A percentile compares a stretch with the other conserved stretches of the same genome.
These are phyloP conservation scores for Drosophila anceps DNA, from an alignment of 2,888 invertebrate species.

Conservation along the genomic window DNA sequence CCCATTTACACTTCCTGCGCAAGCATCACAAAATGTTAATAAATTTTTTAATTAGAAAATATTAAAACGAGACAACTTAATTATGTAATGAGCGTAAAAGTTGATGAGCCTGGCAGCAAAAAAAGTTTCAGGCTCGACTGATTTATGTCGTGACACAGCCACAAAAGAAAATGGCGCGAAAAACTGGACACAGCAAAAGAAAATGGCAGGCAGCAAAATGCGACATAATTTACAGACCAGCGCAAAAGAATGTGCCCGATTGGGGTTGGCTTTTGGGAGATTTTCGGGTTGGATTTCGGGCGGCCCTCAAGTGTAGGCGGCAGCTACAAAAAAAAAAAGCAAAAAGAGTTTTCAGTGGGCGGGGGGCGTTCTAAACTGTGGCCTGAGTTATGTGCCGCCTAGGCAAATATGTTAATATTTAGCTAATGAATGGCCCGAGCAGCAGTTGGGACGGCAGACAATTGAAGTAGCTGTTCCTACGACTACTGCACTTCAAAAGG, in stretches of 20 bases:
- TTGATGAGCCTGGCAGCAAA: constrained; percentile 34
- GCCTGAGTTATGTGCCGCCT: constrained; percentile 67
- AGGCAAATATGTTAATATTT: constrained; percentile 79
- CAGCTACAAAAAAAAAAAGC: constrained; percentile 10
- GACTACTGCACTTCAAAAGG: constrained; percentile 53
- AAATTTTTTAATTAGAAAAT: constrained; percentile 70
- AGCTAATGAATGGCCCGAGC: constrained; percentile 66
- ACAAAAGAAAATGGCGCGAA: constrained; percentile 53
- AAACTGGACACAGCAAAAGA: constrained; percentile 34
- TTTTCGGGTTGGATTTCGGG: constrained; percentile 5
- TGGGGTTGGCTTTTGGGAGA: background rate
- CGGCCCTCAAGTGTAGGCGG: constrained; percentile 35
- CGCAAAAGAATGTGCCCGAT: constrained; percentile 32
- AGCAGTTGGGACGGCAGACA: constrained; percentile 50
- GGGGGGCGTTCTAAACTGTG: constrained; percentile 51
- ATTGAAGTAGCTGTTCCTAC: constrained; percentile 64
- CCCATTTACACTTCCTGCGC: background rate
- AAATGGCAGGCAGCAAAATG: constrained; percentile 43
- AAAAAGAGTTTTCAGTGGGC: constrained; percentile 41
- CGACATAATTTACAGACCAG: constrained; percentile 70
- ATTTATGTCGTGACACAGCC: constrained; percentile 62
- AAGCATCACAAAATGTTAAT: constrained; percentile 47
- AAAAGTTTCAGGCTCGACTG: constrained; percentile 36
- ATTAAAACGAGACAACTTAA: constrained; percentile 69
- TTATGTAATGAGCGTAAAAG: constrained; percentile 70